Conservation (phyloP, 2,113 vertebrate species). For the Poeciliopsis occidentalis region DNA sequence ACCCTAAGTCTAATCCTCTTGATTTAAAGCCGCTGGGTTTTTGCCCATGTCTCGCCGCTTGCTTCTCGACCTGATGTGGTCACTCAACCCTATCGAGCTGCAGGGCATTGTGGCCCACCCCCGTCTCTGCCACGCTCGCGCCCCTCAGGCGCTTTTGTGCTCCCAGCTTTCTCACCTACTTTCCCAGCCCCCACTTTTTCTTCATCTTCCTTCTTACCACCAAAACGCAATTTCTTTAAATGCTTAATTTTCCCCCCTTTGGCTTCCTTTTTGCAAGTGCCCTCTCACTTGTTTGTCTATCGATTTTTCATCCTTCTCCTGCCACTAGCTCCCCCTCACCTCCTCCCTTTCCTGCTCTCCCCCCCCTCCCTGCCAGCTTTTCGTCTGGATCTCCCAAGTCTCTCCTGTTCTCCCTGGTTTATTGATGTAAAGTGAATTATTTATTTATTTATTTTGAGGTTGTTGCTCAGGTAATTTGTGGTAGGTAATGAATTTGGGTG, state of each 20-base stretch:
- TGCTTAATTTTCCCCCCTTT: constrained; percentile 72
- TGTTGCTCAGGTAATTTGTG: constrained; percentile 94
- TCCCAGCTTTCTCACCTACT: constrained; percentile 18
- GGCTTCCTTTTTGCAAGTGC: constrained; percentile 68
- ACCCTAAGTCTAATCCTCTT: constrained; percentile 72
- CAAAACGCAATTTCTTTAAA: constrained; percentile 76
- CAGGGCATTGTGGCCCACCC: constrained; percentile 75
- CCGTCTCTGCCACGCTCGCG: constrained; percentile 54
- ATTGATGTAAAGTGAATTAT: constrained; percentile 74
- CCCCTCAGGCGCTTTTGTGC: constrained; percentile 72
- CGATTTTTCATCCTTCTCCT: constrained; percentile 77
- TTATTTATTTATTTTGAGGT: constrained; percentile 83
- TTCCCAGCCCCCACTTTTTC: constrained; percentile 28
- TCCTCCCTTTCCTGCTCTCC: constrained; percentile 1
- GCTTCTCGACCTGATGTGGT: constrained; percentile 75
- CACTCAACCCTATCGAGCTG: constrained; percentile 80
- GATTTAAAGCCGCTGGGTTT: constrained; percentile 73
- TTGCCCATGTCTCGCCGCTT: constrained; percentile 63
- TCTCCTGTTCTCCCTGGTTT: constrained; percentile 52
- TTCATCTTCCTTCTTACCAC: constrained; percentile 57
- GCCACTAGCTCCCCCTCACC: constrained; percentile 47
- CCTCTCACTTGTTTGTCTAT: constrained; percentile 80
- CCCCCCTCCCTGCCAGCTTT: constrained; percentile 21
- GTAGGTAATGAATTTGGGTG: constrained; percentile 93
- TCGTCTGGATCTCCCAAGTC: constrained; percentile 53